phyloP scores from a whole-genome alignment of 1,140 invertebrate species.

The Caenorhabditis latens region DNA sequence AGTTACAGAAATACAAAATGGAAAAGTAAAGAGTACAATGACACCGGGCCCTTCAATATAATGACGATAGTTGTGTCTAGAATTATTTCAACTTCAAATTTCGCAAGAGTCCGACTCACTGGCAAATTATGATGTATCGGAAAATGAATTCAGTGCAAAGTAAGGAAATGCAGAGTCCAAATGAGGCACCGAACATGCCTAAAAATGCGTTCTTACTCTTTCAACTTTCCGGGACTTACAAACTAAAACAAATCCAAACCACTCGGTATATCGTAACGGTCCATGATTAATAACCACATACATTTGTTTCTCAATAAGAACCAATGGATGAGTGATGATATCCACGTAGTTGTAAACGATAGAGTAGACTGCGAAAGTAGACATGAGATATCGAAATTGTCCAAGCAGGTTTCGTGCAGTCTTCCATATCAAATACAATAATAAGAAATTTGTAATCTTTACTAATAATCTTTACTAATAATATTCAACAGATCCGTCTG shows the following conservation, averaged over 20 bases:
- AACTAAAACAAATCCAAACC: conserved; percentile 1
- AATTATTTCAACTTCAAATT: neutral
- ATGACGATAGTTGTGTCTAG: neutral
- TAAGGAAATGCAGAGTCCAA: neutral
- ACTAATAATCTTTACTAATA: too few species aligned
- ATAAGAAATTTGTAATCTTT: neutral
- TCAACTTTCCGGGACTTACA: neutral
- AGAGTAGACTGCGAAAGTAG: neutral
- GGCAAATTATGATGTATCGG: conserved; percentile 11
- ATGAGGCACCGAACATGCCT: conserved; percentile 3
- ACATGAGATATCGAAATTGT: neutral
- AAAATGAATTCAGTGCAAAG: neutral
- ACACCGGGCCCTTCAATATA: neutral
- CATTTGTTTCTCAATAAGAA: neutral
- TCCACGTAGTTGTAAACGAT: conserved; percentile 10
- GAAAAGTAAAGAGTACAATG: neutral
- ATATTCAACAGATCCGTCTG: too few species aligned
- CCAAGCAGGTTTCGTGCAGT: neutral
- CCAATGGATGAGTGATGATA: conserved; percentile 10
- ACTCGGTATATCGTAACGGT: neutral
- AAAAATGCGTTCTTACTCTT: neutral
- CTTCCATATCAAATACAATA: neutral
- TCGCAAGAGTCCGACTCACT: neutral
- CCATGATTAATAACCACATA: conserved; percentile 4
- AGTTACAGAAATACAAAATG: neutral